Base-by-base conservation (phyloP, 2,888 invertebrate species). In the Sycophila texana region DNA sequence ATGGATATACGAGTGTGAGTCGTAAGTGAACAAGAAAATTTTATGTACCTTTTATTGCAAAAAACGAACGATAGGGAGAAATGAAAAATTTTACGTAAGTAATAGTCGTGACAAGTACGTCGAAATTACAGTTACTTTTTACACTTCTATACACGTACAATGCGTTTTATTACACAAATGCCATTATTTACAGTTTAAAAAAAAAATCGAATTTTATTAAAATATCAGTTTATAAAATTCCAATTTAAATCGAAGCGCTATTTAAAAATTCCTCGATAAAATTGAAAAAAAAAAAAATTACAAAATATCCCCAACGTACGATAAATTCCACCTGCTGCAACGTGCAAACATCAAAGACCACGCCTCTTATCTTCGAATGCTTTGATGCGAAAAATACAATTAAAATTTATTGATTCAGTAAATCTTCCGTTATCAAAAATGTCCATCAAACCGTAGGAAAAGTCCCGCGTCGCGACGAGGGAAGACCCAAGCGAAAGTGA, bases 61-160 rank as follows among this genome's bases (percentile, higher is more conserved):
- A 22, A 53, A 30, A 68, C 22, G 12, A n/a, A 47, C 30, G 26
- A 55, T 26, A 68, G 22, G 22, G 51, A 53, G 14, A 30, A 30
- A 39, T 61, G 61, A 61, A 61, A n/a, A 61, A 30, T 61, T 61
- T 61, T 61, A n/a, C 61, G 61, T 39, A 61, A 61, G 26, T 39
- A 61, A 61, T 16, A 30, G n/a, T n/a, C 61, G 0, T 16, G 30
- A 1, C n/a, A 30, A 61, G 16, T 61, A 13, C 12, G 10, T n/a
- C n/a, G 30, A 61, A 61, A 61, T 61, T 61, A 39, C 30, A 61
- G 61, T n/a, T 3, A n/a, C 30, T 61, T 61, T 61, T 61, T 10
- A 53, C 53, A 14, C 7, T 39, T 10, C 39, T 30, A 5, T 30
- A 30, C 30, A 30, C 30, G 30, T 4, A 30, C 0, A 30, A 30